Evolutionary conservation across 2,113 vertebrate genomes (phyloP).

Genomic region (Hippocampus mohnikei): DNA sequence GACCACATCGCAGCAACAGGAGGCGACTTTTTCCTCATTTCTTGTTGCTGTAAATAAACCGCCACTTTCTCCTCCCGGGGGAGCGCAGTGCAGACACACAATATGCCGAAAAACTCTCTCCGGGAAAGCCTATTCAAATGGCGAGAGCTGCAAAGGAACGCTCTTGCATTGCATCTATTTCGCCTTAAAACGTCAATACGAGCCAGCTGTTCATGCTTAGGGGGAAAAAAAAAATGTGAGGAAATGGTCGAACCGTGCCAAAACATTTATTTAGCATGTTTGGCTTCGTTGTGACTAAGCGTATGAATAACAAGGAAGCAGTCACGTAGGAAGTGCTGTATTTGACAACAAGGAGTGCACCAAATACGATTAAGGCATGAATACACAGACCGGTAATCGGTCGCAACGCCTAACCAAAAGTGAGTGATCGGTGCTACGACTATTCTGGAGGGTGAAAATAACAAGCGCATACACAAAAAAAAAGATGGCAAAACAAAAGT

Average conservation of each 20-base stretch:
- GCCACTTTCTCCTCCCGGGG: neutral
- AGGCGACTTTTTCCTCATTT: neutral
- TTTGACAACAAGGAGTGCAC: too few relatives aligned
- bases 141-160: neutral
- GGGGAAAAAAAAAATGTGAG: neutral
- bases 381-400: too few relatives aligned
- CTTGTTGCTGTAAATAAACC: neutral
- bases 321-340: neutral
- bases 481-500: too few relatives aligned
- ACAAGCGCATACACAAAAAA: too few relatives aligned
- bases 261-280: neutral
- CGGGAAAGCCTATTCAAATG: neutral
- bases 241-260: neutral
- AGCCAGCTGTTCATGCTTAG: neutral
- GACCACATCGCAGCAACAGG: neutral
- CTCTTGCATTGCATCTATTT: neutral
- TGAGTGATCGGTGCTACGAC: too few relatives aligned
- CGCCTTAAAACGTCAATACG: neutral
- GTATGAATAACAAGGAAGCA: neutral
- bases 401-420: too few relatives aligned
- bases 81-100: neutral
- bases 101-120: neutral
- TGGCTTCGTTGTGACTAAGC: neutral
- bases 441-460: too few relatives aligned
- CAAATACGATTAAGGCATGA: too few relatives aligned